Percentiles rank a stretch among this genome's conserved stretches.
These are phyloP conservation scores for Lycophotia porphyrea DNA, from an alignment of 2,888 invertebrate species.

Conservation along the genomic window DNA sequence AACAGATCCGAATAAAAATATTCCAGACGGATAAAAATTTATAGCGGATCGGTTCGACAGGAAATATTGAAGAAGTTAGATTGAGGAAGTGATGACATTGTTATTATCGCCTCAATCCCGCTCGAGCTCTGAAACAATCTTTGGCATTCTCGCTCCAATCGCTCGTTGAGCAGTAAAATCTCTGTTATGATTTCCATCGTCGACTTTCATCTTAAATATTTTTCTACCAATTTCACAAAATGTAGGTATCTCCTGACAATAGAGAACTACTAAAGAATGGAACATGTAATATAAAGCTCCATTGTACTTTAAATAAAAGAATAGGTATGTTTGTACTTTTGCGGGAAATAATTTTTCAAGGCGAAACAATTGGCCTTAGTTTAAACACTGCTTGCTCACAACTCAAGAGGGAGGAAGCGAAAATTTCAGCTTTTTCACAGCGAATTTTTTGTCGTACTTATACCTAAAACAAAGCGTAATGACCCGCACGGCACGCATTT, in stretches of 20 bases:
- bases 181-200: conserved; percentile 83
- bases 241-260: conserved; percentile 37
- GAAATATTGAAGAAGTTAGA: conserved; percentile 87
- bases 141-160: conserved; percentile 80
- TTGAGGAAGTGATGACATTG: conserved; percentile 89
- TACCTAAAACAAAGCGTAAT: conserved; percentile 90
- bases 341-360: conserved; percentile 75
- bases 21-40: conserved; percentile 78
- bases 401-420: conserved; percentile 84
- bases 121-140: conserved; percentile 84
- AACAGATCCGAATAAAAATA: conserved; percentile 68
- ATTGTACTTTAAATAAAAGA: conserved; percentile 71
- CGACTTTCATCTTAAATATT: conserved; percentile 78
- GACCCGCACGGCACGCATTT: conserved; percentile 90
- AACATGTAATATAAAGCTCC: conserved; percentile 45
- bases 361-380: conserved; percentile 83
- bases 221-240: conserved; percentile 71
- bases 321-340: conserved; percentile 64
- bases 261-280: conserved; percentile 56
- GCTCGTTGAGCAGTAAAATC: conserved; percentile 83
- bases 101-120: conserved; percentile 87
- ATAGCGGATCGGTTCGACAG: conserved; percentile 79
- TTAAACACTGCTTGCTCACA: conserved; percentile 80
- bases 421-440: conserved; percentile 84
- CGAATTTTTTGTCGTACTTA: conserved; percentile 88